Percentiles rank a stretch among this genome's conserved stretches.
Conservation (phyloP, 2,113 vertebrate species). For the Choloepus hoffmanni region DNA sequence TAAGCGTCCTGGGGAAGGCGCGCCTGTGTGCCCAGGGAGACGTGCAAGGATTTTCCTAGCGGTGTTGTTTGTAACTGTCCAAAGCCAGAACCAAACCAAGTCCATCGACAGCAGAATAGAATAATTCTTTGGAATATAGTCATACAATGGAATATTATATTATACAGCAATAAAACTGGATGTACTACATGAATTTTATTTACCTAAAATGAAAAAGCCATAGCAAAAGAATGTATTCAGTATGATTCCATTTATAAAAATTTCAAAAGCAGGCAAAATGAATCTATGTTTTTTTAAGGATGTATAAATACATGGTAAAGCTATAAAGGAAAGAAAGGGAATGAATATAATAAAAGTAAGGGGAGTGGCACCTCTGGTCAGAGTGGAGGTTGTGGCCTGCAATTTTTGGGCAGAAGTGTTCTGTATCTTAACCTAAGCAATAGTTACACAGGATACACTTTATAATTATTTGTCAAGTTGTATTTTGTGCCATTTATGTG, state of each 20-base stretch:
- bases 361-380: not conserved
- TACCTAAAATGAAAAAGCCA: not conserved
- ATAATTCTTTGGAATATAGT: not conserved
- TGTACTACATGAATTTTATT: not conserved
- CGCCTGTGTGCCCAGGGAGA: not conserved
- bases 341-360: not conserved
- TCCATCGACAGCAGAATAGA: not conserved
- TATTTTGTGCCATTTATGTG: not conserved
- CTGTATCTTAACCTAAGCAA: not conserved
- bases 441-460: not conserved
- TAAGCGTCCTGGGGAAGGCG: no score
- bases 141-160: not conserved
- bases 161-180: not conserved
- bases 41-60: not conserved
- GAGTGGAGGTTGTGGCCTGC: not conserved
- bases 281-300: not conserved
- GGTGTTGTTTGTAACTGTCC: not conserved
- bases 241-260: not conserved
- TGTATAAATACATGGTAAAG: not conserved
- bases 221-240: not conserved
- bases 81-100: not conserved
- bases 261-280: constrained; percentile 16
- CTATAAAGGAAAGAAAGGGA: not conserved
- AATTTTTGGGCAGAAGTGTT: not conserved
- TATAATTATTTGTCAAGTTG: not conserved